Percentiles rank a stretch among this genome's conserved stretches.
These are phyloP conservation scores for Tiliacea aurago DNA, from an alignment of 2,888 invertebrate species.

Conservation along the genomic window DNA sequence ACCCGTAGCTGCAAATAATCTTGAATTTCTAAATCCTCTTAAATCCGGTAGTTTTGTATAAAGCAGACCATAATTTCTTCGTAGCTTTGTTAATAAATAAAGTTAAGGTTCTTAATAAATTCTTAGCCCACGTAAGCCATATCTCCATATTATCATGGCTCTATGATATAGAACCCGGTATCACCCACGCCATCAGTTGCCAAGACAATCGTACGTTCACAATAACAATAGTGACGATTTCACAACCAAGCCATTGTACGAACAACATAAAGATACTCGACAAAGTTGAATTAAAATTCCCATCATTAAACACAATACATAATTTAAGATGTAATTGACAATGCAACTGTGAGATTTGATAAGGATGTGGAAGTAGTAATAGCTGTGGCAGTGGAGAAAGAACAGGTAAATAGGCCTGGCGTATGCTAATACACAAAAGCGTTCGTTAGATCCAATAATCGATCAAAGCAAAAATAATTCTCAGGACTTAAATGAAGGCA, in stretches of 20 bases:
- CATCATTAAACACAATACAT: slow-evolving; percentile 46
- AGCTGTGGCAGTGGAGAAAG: not conserved
- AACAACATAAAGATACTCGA: slow-evolving; percentile 46
- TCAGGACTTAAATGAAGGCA: not conserved
- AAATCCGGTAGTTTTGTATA: not conserved
- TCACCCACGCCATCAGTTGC: slow-evolving; percentile 53
- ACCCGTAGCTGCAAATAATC: no score
- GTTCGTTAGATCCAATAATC: no score
- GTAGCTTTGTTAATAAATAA: no score
- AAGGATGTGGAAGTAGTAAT: slow-evolving; percentile 24
- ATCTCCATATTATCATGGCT: not conserved
- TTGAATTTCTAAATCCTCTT: not conserved
- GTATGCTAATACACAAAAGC: not conserved
- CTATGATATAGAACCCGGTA: slow-evolving; percentile 21
- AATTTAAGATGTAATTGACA: slow-evolving; percentile 36
- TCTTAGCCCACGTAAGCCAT: slow-evolving; percentile 31
- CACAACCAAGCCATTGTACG: slow-evolving; percentile 69
- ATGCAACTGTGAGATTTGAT: slow-evolving; percentile 31
- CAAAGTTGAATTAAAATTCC: slow-evolving; percentile 49
- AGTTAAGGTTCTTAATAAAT: slow-evolving; percentile 27
- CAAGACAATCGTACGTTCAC: slow-evolving; percentile 59
- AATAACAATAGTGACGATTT: slow-evolving; percentile 71
- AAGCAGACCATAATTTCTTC: not conserved
- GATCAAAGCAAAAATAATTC: not conserved
- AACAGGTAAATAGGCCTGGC: not conserved